phyloP scores from a whole-genome alignment of 2,113 vertebrate genomes.

The Corythaeola cristata region DNA sequence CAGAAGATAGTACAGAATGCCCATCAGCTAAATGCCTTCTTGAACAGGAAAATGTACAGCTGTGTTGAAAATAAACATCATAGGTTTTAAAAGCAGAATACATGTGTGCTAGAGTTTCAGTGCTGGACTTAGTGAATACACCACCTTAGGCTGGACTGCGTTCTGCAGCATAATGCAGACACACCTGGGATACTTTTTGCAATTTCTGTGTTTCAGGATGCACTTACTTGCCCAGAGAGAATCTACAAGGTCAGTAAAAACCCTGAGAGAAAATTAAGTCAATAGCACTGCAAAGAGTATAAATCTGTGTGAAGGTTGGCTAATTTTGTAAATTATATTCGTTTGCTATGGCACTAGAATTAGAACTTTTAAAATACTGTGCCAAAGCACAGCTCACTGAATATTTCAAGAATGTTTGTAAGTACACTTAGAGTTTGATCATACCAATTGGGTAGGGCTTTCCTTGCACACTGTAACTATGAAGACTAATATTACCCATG shows the following conservation, averaged over 20 bases:
- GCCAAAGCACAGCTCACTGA: neutral
- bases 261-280: neutral
- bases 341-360: neutral
- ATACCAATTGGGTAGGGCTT: neutral
- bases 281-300: neutral
- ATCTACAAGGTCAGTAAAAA: neutral
- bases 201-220: neutral
- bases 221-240: neutral
- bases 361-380: neutral
- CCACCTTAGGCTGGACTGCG: fast-evolving
- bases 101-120: neutral
- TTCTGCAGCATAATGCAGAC: neutral
- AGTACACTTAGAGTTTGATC: neutral
- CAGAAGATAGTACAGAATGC: neutral
- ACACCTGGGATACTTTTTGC: neutral
- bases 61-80: neutral
- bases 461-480: neutral
- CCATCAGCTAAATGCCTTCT: neutral
- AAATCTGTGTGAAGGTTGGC: neutral
- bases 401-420: neutral
- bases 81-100: neutral
- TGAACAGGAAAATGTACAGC: neutral
- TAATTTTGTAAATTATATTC: neutral
- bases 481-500: neutral
- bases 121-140: neutral